Conservation (phyloP, 2,888 invertebrate species). For the Ophonus ardosiacus region DNA sequence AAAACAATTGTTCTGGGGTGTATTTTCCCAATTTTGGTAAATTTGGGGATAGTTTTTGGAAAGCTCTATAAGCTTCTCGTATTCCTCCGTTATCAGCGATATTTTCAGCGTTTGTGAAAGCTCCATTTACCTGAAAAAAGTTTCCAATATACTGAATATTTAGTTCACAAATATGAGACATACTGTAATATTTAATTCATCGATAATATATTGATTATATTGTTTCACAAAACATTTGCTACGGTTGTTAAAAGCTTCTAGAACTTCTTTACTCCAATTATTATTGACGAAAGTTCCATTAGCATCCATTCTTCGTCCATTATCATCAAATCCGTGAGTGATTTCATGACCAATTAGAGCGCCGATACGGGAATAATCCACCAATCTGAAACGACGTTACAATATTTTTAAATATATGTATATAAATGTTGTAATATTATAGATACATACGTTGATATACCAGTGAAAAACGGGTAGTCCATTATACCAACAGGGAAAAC, state of each 20-base stretch:
- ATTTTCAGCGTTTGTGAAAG: conserved; percentile 76
- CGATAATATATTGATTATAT: conserved; percentile 73
- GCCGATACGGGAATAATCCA: conserved; percentile 79
- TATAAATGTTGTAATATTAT: no score
- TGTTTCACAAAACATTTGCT: conserved; percentile 75
- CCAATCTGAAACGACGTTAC: conserved; percentile 70
- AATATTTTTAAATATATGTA: not conserved
- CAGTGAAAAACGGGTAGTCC: conserved; percentile 78
- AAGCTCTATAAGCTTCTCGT: conserved; percentile 72
- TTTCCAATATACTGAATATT: not conserved
- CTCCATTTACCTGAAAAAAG: conserved; percentile 75
- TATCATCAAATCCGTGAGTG: conserved; percentile 76
- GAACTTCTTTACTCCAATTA: conserved; percentile 73
- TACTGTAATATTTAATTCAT: conserved; percentile 69
- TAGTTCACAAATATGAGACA: not conserved
- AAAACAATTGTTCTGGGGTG: conserved; percentile 73
- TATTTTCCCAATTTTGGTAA: conserved; percentile 65
- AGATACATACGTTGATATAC: conserved; percentile 67
- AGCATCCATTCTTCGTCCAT: conserved; percentile 77
- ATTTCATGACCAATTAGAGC: conserved; percentile 80
- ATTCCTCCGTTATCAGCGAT: conserved; percentile 75
- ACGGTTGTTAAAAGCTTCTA: conserved; percentile 70
- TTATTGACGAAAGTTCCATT: conserved; percentile 76
- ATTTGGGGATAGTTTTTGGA: conserved; percentile 66
- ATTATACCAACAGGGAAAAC: conserved; percentile 79